A percentile compares a stretch with the other conserved stretches of the same genome.
Conservation (phyloP, 1,140 invertebrate species). For the Bicyclus anynana region DNA sequence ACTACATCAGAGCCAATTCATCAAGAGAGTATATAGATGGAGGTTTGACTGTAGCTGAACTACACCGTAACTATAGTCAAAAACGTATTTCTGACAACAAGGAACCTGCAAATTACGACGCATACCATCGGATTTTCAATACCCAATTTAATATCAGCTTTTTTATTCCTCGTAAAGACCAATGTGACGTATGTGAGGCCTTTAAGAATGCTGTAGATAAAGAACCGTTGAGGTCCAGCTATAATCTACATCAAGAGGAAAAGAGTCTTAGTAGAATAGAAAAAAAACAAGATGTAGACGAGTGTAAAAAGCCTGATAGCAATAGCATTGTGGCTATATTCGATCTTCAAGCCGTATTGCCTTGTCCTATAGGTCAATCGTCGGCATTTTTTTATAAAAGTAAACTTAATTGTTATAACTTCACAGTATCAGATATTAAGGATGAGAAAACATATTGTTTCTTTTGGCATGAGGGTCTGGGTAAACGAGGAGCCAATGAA, state of each 20-base stretch:
- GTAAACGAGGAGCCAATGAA: too few relatives aligned
- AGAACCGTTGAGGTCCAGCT: not conserved
- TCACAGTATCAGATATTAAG: too few relatives aligned
- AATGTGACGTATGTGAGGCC: not conserved
- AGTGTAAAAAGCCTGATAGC: not conserved
- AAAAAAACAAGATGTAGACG: not conserved
- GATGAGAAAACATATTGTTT: too few relatives aligned
- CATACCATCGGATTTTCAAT: not conserved
- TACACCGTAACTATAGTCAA: not conserved
- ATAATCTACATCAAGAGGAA: not conserved
- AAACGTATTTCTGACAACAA: not conserved
- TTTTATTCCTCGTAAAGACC: not conserved
- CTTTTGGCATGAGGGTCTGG: too few relatives aligned
- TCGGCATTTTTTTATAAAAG: not conserved
- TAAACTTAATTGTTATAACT: not conserved
- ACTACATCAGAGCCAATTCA: not conserved
- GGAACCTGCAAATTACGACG: not conserved
- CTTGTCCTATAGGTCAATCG: not conserved
- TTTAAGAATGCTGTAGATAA: not conserved
- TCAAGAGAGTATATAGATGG: not conserved
- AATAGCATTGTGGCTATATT: not conserved
- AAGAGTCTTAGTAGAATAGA: not conserved
- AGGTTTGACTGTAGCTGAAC: not conserved
- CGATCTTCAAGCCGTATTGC: not conserved
- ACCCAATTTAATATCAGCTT: not conserved